Percentiles rank a stretch among this genome's conserved stretches.
Evolutionary conservation across 2,888 invertebrate genomes (phyloP).

Genomic region (Phaedon cochleariae): DNA sequence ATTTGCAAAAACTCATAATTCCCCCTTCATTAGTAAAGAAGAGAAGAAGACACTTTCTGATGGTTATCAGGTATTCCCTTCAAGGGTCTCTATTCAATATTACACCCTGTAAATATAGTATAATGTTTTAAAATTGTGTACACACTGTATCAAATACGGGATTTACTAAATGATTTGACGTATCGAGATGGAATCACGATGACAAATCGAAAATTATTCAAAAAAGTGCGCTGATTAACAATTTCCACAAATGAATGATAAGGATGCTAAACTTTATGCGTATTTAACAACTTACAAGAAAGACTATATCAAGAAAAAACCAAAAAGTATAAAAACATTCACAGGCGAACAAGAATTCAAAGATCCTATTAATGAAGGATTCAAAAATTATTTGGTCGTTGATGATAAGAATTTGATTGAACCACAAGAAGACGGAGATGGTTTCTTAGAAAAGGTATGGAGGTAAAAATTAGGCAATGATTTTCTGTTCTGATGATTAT

Average conservation of each 20-base stretch:
- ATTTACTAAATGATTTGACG: too few species aligned
- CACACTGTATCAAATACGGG: too few species aligned
- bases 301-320: conserved; percentile 17
- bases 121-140: too few species aligned
- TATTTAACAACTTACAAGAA: conserved; percentile 22
- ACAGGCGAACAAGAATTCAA: conserved; percentile 40
- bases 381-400: conserved; percentile 42
- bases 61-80: too few species aligned
- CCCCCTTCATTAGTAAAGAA: too few species aligned
- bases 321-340: neutral
- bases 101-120: too few species aligned
- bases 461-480: too few species aligned
- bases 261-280: conserved; percentile 13
- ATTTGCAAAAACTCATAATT: too few species aligned
- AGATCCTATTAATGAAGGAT: conserved; percentile 46
- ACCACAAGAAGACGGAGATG: conserved; percentile 40
- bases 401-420: conserved; percentile 29
- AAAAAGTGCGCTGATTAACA: neutral
- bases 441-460: conserved; percentile 45
- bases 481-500: neutral
- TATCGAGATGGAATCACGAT: neutral
- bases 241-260: neutral
- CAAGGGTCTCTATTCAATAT: too few species aligned
- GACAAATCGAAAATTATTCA: too few species aligned
- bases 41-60: too few species aligned